Evolutionary conservation across 2,888 invertebrate genomes (phyloP).

Genomic region (Anoplius nigerrimus): DNA sequence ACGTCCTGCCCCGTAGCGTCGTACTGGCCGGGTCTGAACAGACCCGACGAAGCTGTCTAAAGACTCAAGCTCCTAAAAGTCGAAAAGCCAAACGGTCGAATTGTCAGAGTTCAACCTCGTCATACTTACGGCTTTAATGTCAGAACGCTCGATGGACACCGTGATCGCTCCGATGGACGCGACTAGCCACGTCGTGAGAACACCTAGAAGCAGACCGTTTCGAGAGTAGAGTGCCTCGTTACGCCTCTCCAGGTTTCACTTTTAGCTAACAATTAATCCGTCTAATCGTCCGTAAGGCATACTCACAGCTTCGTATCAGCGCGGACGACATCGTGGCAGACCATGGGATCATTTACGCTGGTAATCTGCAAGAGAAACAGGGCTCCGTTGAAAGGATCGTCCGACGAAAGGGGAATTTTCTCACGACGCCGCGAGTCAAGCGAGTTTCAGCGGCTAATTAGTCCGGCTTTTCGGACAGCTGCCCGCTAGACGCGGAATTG

Average conservation of each 20-base stretch:
- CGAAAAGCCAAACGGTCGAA: too few species aligned
- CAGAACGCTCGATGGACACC: slow-evolving; percentile 66
- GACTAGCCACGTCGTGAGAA: slow-evolving; percentile 56
- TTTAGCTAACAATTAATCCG: neutral
- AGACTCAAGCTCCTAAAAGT: too few species aligned
- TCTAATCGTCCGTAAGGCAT: neutral
- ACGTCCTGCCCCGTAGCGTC: too few species aligned
- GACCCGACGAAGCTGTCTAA: too few species aligned
- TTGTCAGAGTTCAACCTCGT: too few species aligned
- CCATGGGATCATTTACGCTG: slow-evolving; percentile 65
- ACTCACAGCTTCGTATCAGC: slow-evolving; percentile 59
- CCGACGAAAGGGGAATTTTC: neutral
- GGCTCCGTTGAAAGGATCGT: neutral
- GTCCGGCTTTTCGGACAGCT: neutral
- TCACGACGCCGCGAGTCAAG: neutral
- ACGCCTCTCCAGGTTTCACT: neutral
- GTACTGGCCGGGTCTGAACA: too few species aligned
- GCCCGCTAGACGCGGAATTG: neutral
- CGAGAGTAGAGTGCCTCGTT: too few species aligned
- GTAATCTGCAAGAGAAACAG: slow-evolving; percentile 52
- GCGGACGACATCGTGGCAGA: slow-evolving; percentile 65
- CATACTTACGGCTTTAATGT: slow-evolving; percentile 63
- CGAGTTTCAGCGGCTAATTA: neutral
- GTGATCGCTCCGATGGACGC: slow-evolving; percentile 62
- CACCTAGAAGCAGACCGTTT: slow-evolving; percentile 52